Percentiles rank a stretch among this genome's conserved stretches.
These are phyloP conservation scores for Aplodontia rufa DNA, from an alignment of 2,113 vertebrate species.

Conservation along the genomic window DNA sequence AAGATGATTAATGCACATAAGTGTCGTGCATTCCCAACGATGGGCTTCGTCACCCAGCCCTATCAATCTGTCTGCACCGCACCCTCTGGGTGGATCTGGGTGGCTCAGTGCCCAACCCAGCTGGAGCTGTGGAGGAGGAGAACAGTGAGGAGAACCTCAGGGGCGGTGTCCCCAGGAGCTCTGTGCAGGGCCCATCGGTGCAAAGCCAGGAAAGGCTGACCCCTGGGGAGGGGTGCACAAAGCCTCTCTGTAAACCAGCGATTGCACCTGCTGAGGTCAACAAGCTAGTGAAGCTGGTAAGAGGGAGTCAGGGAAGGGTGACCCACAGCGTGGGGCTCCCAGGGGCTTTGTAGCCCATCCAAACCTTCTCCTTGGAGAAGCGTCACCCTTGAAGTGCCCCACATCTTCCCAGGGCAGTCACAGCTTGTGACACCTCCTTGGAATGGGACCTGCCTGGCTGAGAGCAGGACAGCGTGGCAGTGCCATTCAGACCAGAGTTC, in stretches of 20 bases:
- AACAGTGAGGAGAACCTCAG: neutral
- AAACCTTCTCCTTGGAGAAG: neutral
- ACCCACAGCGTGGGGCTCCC: neutral
- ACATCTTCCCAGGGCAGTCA: neutral
- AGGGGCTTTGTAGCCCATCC: rapidly evolving
- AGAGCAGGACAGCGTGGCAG: rapidly evolving
- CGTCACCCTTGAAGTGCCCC: rapidly evolving
- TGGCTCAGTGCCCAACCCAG: neutral
- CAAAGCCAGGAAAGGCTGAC: rapidly evolving
- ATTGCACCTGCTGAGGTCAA: neutral
- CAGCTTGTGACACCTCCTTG: neutral
- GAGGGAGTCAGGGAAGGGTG: neutral
- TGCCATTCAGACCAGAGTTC: neutral
- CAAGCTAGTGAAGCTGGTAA: neutral
- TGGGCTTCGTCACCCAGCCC: neutral
- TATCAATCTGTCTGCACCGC: conserved; percentile 1
- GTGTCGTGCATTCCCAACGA: neutral
- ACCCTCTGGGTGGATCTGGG: neutral
- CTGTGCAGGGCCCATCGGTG: rapidly evolving
- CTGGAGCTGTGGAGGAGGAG: neutral
- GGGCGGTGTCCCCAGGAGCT: neutral
- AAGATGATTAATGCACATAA: conserved; percentile 65
- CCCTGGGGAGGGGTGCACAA: too few relatives aligned
- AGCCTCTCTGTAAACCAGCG: neutral
- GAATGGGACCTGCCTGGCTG: neutral